A percentile compares a stretch with the other conserved stretches of the same genome.
Conservation (phyloP, 2,113 vertebrate genomes). For the Sialia sialis region DNA sequence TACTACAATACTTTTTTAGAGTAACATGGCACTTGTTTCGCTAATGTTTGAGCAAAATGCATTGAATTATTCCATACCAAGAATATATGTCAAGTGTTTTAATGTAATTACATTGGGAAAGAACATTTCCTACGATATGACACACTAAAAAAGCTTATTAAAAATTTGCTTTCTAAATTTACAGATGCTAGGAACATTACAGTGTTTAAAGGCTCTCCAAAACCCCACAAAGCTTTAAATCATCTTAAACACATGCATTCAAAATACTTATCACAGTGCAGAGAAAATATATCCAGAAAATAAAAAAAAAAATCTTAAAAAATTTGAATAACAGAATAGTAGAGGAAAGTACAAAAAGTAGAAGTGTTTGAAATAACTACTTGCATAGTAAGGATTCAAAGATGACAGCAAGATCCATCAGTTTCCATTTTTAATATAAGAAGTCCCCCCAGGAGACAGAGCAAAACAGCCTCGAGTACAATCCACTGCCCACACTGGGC, state of each 20-base stretch:
- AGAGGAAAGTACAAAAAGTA: neutral
- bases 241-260: neutral
- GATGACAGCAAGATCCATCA: neutral
- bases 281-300: neutral
- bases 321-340: neutral
- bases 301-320: neutral
- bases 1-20: neutral
- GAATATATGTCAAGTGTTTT: neutral
- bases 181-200: neutral
- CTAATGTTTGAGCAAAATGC: neutral
- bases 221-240: neutral
- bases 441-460: neutral
- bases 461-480: neutral
- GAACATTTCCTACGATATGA: neutral
- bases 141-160: neutral
- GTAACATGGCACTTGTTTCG: neutral
- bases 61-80: neutral
- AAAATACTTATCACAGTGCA: neutral
- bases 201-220: neutral
- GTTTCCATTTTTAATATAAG: neutral
- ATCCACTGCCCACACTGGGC: neutral
- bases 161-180: neutral
- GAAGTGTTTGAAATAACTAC: neutral
- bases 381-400: neutral
- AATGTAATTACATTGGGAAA: neutral